Conservation (phyloP, 2,797 vertebrate species). For the Dendrocincla tyrannina region DNA sequence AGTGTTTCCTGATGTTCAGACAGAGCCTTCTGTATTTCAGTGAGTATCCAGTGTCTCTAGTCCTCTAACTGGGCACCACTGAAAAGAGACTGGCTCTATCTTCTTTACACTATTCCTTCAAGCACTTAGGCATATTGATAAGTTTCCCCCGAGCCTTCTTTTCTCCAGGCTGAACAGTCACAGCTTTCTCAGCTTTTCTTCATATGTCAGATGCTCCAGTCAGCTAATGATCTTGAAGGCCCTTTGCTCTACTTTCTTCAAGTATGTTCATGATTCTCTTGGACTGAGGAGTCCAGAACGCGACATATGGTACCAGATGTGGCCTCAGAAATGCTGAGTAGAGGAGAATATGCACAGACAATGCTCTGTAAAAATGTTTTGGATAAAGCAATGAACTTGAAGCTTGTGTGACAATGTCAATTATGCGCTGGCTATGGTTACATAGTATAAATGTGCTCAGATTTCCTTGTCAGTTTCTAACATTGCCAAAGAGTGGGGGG, state of each 20-base stretch:
- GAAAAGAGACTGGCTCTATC: background rate
- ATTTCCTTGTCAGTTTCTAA: background rate
- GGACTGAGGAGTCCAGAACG: background rate
- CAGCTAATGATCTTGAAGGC: background rate
- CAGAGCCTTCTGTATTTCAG: background rate
- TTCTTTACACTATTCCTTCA: background rate
- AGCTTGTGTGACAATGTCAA: background rate
- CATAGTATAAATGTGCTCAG: background rate
- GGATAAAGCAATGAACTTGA: background rate
- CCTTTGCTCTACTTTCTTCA: background rate
- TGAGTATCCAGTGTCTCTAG: background rate
- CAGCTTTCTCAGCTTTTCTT: background rate
- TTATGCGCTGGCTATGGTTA: background rate
- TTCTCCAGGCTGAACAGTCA: background rate
- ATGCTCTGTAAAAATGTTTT: background rate
- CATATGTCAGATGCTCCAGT: background rate
- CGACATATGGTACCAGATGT: background rate
- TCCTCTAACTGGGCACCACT: background rate
- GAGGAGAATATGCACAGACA: background rate
- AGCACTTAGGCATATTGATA: background rate
- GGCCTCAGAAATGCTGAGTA: background rate
- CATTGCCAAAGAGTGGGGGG: rapidly evolving
- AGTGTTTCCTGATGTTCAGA: background rate
- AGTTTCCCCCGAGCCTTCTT: background rate
- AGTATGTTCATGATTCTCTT: background rate